phyloP scores from a whole-genome alignment of 2,113 vertebrate genomes.

The Circaetus gallicus region DNA sequence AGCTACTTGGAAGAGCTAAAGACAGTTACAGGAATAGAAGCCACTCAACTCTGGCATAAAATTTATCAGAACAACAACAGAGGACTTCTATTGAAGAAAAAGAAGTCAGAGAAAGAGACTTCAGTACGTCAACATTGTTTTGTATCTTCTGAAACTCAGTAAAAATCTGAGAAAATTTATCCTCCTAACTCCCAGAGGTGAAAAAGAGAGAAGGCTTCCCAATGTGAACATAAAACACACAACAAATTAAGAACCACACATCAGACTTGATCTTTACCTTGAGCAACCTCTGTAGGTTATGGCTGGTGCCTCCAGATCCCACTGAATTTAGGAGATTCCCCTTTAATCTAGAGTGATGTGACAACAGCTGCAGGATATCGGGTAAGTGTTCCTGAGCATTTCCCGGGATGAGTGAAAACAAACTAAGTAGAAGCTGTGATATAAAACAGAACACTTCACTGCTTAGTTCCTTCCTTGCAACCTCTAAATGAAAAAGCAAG shows the following conservation, averaged over 20 bases:
- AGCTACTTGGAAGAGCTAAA: background rate
- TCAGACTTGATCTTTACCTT: conserved; percentile 78
- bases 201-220: conserved; percentile 17
- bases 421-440: conserved; percentile 86
- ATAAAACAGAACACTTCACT: conserved; percentile 79
- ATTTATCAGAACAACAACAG: background rate
- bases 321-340: conserved; percentile 71
- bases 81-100: background rate
- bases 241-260: conserved; percentile 57
- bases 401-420: conserved; percentile 83
- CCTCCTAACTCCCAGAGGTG: background rate
- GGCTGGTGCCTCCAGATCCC: conserved; percentile 65
- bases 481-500: conserved; percentile 29
- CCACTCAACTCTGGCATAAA: background rate
- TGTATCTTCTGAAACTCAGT: background rate
- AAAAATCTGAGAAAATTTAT: background rate
- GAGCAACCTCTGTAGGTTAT: conserved; percentile 73
- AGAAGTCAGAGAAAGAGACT: background rate
- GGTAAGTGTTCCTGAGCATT: conserved; percentile 84
- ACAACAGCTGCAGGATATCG: conserved; percentile 78
- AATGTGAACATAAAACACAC: conserved; percentile 48
- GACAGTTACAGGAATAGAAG: background rate
- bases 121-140: background rate
- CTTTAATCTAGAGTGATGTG: conserved; percentile 83
- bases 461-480: conserved; percentile 66